Evolutionary conservation across 2,797 vertebrate species (phyloP), one percentile per base, ranked within the genome.

Genomic region (Danionella dracula): DNA sequence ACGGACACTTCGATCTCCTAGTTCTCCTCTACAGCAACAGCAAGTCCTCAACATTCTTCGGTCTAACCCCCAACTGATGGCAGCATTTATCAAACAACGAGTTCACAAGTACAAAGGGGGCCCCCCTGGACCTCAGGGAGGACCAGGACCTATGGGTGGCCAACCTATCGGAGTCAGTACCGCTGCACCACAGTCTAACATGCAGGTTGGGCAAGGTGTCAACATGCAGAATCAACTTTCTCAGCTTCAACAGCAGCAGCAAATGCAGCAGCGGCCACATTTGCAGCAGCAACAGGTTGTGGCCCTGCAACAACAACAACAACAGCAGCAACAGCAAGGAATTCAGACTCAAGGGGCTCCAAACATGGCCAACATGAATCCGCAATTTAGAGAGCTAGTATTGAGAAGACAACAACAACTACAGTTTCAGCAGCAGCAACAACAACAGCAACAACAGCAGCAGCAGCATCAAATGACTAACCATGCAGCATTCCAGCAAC

Each of bases 41-140:
- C 95, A 99, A 81, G 95, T 99, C 78, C 94, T 99, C 50, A 94
- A 93, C 84, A 98, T 99, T 81, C 85, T 98, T 61, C 91, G 93
- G 1, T 94, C 95, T 54, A 95, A 93, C 70, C 95, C 96, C 15
- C 94, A 96, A 81, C 89, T 99, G 69, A 91, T 99, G 90, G 94
- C 95, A 0, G 94, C 95, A 5, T 99, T 98, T 74, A 99, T 98
- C 78, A 98, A 99, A 79, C 95, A 99, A 82, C 85, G 93, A 50
- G 93, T 94, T 0, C 93, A 93, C 63, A 94, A 95, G 76, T 98
- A 99, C 1, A 90, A 90, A 65, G 71, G 86, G 71, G 20, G 82
- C 68, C 4, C 85, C 74, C 68, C 85, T 8, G 84, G 81, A 20
- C 73, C 81, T 4, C 68, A 90, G 72, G 77, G 83, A 63, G 75